Percentiles rank a stretch among this genome's conserved stretches.
These are phyloP conservation scores for Brachionus angularis DNA, from an alignment of 1,140 invertebrate genomes.

Conservation along the genomic window DNA sequence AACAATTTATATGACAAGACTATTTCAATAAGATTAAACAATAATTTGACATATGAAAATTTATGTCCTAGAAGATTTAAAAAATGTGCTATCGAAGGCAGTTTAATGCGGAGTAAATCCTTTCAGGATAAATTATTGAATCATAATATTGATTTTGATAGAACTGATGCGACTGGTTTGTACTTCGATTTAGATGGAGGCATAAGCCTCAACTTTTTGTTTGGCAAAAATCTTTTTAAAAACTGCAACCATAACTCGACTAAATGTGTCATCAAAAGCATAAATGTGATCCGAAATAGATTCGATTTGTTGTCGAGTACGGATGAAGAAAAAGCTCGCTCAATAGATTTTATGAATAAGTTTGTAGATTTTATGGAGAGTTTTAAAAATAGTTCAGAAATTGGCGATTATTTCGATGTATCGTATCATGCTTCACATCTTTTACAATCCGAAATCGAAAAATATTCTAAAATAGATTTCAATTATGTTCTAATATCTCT, in stretches of 20 bases:
- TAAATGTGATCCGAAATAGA: slow-evolving; percentile 8
- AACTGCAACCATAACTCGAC: not conserved
- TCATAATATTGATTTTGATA: not conserved
- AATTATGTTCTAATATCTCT: slow-evolving; percentile 29
- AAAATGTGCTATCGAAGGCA: slow-evolving; percentile 34
- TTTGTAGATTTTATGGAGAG: slow-evolving; percentile 22
- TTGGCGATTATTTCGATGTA: slow-evolving; percentile 4
- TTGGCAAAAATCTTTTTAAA: not conserved
- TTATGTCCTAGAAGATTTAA: slow-evolving; percentile 2
- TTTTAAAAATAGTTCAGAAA: not conserved
- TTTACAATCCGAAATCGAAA: slow-evolving; percentile 7
- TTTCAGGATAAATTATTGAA: slow-evolving; percentile 36
- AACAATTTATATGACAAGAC: slow-evolving; percentile 37
- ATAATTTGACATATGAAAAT: slow-evolving; percentile 22
- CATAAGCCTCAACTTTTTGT: slow-evolving; percentile 8
- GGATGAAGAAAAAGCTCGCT: not conserved
- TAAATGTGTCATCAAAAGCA: slow-evolving; percentile 14
- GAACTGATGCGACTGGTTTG: slow-evolving; percentile 8
- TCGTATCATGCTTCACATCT: slow-evolving; percentile 31
- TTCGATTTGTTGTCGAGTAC: slow-evolving; percentile 12
- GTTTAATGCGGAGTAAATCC: not conserved
- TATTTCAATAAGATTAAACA: not conserved
- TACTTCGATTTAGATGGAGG: not conserved
- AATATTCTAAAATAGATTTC: slow-evolving; percentile 15
- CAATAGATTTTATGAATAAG: slow-evolving; percentile 20